Evolutionary conservation across 2,888 invertebrate species (phyloP).

Genomic region (Pteria penguin): DNA sequence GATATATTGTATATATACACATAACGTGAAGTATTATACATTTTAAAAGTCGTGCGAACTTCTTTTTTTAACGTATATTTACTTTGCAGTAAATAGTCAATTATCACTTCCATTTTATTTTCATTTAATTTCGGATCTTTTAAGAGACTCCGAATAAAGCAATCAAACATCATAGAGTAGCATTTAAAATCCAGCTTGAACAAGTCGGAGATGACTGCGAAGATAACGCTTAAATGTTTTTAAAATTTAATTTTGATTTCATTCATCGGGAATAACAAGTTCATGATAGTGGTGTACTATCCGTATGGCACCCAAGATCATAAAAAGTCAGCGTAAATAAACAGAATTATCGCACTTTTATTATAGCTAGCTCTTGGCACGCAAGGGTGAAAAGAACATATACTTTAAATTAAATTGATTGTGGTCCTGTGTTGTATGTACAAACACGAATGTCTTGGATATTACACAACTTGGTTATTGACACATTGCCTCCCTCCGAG

Average conservation of each 20-base stretch:
- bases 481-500: not conserved
- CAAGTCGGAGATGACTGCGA: not conserved
- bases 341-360: conserved; percentile 26
- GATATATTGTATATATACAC: no score
- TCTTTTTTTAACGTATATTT: not conserved
- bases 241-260: conserved; percentile 14
- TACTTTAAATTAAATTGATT: not conserved
- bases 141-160: not conserved
- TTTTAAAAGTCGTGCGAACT: not conserved
- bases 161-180: not conserved
- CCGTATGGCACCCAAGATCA: conserved; percentile 15
- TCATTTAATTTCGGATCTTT: conserved; percentile 23
- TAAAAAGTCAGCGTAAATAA: conserved; percentile 30
- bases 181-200: conserved; percentile 10
- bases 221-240: conserved; percentile 4
- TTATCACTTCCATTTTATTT: conserved; percentile 5
- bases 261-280: not conserved
- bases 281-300: not conserved
- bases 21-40: no score
- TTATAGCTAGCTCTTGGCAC: conserved; percentile 35
- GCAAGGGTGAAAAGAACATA: not conserved
- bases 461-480: not conserved
- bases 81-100: not conserved
- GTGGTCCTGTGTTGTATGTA: not conserved
- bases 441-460: not conserved